phyloP scores from a whole-genome alignment of 2,888 invertebrate species.

The Drosophila affinis region DNA sequence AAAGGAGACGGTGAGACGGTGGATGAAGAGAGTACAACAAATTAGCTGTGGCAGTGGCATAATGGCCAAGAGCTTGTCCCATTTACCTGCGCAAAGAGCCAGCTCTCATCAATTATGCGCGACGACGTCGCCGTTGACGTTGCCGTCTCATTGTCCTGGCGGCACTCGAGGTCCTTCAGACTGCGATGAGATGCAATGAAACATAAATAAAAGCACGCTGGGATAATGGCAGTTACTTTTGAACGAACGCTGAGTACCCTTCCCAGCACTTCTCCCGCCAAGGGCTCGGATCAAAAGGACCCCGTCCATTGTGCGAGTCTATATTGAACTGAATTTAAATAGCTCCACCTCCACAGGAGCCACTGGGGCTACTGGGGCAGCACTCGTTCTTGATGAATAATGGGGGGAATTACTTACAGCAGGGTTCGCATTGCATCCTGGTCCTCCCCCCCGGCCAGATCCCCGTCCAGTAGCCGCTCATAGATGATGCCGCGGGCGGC shows the following conservation, averaged over 20 bases:
- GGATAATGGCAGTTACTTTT: conserved; percentile 7
- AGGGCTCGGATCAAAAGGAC: neutral
- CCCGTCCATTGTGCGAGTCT: neutral
- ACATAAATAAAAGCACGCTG: conserved; percentile 54
- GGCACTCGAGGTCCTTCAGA: conserved; percentile 64
- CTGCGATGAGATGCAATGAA: conserved; percentile 56
- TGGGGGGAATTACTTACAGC: conserved; percentile 65
- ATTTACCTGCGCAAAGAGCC: conserved; percentile 83
- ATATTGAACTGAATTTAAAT: conserved; percentile 20
- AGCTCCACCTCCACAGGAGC: neutral
- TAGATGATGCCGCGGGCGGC: conserved; percentile 66
- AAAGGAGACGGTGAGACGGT: conserved; percentile 8
- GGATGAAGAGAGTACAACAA: conserved; percentile 27
- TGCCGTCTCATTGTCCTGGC: conserved; percentile 60
- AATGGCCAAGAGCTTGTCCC: conserved; percentile 43
- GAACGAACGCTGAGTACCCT: conserved; percentile 34
- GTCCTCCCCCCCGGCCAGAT: conserved; percentile 59
- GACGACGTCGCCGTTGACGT: conserved; percentile 63
- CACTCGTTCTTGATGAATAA: conserved; percentile 13
- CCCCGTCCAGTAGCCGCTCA: conserved; percentile 55
- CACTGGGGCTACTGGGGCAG: neutral
- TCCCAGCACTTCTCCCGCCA: neutral
- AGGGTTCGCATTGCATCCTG: conserved; percentile 64
- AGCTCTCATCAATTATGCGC: conserved; percentile 83
- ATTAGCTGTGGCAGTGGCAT: conserved; percentile 51